Evolutionary conservation across 23 tunicate species (phyloP).

Genomic region (Halocynthia roretzi): DNA sequence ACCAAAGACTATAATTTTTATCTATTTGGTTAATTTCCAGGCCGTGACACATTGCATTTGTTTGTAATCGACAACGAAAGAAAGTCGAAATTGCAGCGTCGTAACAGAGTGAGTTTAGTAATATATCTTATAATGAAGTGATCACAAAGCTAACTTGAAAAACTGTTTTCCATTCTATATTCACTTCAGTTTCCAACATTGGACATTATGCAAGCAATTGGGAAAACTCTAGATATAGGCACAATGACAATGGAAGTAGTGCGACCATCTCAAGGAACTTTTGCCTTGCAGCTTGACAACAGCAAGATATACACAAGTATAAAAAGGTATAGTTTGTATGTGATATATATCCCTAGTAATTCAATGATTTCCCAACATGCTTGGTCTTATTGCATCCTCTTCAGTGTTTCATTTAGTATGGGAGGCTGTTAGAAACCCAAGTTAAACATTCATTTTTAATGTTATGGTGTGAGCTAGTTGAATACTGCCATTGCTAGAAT

Average conservation of each 20-base stretch:
- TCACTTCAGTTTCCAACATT: not conserved
- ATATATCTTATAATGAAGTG: not conserved
- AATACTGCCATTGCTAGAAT: no score
- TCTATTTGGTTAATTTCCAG: conserved; percentile 1
- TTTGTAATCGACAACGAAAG: conserved; percentile 59
- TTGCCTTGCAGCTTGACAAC: conserved; percentile 54
- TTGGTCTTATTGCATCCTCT: no score
- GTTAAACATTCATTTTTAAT: no score
- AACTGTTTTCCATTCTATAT: not conserved
- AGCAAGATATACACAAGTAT: conserved; percentile 64
- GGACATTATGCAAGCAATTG: conserved; percentile 11
- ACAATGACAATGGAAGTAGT: conserved; percentile 64
- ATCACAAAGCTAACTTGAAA: not conserved
- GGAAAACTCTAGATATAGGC: conserved; percentile 24
- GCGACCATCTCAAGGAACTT: conserved; percentile 81
- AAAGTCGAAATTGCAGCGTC: conserved; percentile 28
- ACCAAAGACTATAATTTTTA: conserved; percentile 1
- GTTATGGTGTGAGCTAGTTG: no score
- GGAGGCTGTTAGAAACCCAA: no score
- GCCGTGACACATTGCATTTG: conserved; percentile 43
- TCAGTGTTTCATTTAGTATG: no score
- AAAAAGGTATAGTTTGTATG: conserved; percentile 37
- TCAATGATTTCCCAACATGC: no score
- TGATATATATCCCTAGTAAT: no score
- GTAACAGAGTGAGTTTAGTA: conserved; percentile 18